Percentiles rank a stretch among this genome's conserved stretches.
phyloP scores from a whole-genome alignment of 2,797 vertebrate species.

The Tachyglossus aculeatus region DNA sequence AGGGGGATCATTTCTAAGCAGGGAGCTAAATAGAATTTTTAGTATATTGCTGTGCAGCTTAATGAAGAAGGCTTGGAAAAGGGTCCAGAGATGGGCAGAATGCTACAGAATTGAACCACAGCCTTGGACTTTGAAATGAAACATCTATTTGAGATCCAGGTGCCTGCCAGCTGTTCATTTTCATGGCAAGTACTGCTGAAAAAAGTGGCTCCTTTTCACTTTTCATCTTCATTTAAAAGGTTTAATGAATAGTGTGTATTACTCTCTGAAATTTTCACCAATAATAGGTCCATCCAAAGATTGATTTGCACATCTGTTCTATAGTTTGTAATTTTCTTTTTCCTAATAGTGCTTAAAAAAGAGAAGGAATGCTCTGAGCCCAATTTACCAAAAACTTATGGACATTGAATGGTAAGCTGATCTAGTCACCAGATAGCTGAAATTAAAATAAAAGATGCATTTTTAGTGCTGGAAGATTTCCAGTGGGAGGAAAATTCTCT shows the following conservation, averaged over 20 bases:
- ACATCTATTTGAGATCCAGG: conserved; percentile 54
- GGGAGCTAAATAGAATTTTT: no score
- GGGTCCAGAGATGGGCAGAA: no score
- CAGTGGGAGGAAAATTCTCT: background rate
- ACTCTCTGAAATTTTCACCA: conserved; percentile 47
- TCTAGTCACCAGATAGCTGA: background rate
- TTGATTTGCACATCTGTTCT: conserved; percentile 32
- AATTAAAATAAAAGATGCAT: background rate
- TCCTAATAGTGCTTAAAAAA: no score
- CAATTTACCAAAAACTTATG: background rate
- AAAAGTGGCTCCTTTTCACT: conserved; percentile 22
- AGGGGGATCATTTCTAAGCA: no score
- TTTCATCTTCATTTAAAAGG: conserved; percentile 40
- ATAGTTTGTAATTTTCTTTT: background rate
- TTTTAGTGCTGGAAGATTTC: background rate
- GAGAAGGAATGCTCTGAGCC: background rate
- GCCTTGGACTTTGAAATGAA: conserved; percentile 43
- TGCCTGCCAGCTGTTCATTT: conserved; percentile 62
- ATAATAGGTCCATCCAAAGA: conserved; percentile 48
- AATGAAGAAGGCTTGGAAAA: no score
- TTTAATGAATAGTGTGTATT: conserved; percentile 55
- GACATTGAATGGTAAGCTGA: background rate
- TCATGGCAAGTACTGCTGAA: conserved; percentile 44
- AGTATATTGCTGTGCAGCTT: no score
- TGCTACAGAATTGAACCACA: conserved; percentile 35